Evolutionary conservation across 30 jellyfish, hydroid and myxozoan species (phyloP), one percentile per base, ranked within the genome.

Genomic region (Aurelia coerulea): DNA sequence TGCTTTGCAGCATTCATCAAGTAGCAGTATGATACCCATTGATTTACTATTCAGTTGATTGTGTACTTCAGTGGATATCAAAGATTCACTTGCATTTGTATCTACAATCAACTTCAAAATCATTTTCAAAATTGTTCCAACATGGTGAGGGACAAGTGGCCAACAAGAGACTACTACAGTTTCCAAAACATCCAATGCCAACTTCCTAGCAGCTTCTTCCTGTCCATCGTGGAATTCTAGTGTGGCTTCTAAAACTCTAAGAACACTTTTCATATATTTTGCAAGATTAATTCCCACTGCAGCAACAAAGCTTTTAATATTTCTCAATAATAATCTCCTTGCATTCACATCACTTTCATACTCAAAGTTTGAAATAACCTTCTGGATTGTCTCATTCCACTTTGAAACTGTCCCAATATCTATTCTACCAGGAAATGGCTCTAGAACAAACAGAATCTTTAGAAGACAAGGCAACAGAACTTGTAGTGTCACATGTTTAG

Each of bases 311-410:
- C 73, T 37, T 1, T 88, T 63, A 4, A 91, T 19, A 59, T 79
- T 58, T 67, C 81, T 65, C 23, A 73, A 62, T 56, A 91, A 63
- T 7, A 86, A 54, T 42, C 63, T 72, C 59, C 84, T 85, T 0
- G 87, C 65, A 5, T 84, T 34, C 8, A 34, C 19, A 17, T 63
- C 62, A 58, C 65, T 91, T 49, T 94, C 87, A 56, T 65, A 86
- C 33, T 85, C 98, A 2, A 91, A 56, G 76, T 86, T 91, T 39
- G 88, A 42, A 39, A 91, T 46, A 18, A 91, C 59, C 66, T 91
- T 85, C 78, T 73, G 77, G 32, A 91, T 33, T 7, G 90, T 65
- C 41, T 60, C 88, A 80, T 86, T 93, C 96, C 96, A 91, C 34
- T 73, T 79, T 14, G 96, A 51, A 23, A 49, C 39, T 62, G 54